Conservation (phyloP, 1,140 invertebrate genomes). For the Rhynchophorus ferrugineus region DNA sequence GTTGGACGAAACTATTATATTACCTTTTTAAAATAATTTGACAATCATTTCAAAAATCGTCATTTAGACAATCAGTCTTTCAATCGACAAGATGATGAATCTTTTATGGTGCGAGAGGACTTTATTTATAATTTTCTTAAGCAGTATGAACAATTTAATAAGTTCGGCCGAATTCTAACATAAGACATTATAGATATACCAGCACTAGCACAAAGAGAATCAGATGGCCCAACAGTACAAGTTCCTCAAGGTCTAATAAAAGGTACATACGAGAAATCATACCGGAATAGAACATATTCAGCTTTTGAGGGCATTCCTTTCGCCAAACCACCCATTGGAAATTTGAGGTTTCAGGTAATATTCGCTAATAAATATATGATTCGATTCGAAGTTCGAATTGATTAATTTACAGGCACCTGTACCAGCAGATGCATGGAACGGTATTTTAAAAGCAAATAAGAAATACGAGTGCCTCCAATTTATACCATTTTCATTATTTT, state of each 20-base stretch:
- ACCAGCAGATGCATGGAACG: conserved; percentile 25
- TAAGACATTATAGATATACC: too few relatives aligned
- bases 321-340: conserved; percentile 49
- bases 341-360: conserved; percentile 46
- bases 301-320: conserved; percentile 53
- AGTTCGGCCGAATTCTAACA: too few relatives aligned
- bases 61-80: too few relatives aligned
- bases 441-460: conserved; percentile 19
- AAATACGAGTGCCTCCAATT: conserved; percentile 14
- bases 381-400: neutral
- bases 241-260: conserved; percentile 26
- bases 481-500: conserved; percentile 6
- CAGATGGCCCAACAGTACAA: conserved; percentile 16
- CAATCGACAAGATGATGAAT: too few relatives aligned
- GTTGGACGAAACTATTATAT: too few relatives aligned
- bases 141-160: too few relatives aligned
- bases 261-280: conserved; percentile 44
- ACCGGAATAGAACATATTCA: conserved; percentile 41
- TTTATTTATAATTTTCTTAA: too few relatives aligned
- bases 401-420: conserved; percentile 23
- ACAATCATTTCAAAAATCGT: too few relatives aligned
- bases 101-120: too few relatives aligned
- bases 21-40: too few relatives aligned
- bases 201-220: too few relatives aligned
- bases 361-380: neutral